Conservation (phyloP, 2,113 vertebrate genomes). For the Poicephalus meyeri region DNA sequence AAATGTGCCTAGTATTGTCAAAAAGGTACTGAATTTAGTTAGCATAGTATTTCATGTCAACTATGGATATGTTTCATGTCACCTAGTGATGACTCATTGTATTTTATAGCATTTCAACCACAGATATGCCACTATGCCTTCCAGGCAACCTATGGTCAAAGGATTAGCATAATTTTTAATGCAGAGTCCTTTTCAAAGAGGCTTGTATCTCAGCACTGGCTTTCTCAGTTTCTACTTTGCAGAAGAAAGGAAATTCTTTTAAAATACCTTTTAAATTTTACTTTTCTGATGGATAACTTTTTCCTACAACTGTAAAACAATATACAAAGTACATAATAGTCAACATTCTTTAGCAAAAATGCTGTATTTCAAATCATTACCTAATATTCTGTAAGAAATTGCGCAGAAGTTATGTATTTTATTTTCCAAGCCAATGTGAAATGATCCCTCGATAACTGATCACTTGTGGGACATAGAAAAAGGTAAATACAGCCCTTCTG, state of each 20-base stretch:
- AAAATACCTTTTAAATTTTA: neutral
- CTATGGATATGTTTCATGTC: neutral
- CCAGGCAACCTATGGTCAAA: neutral
- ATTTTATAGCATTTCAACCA: neutral
- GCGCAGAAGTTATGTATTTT: neutral
- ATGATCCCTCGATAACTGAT: neutral
- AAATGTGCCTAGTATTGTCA: neutral
- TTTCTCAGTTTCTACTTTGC: neutral
- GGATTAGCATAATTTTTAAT: neutral
- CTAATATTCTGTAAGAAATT: neutral
- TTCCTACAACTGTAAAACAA: neutral
- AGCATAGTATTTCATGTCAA: neutral
- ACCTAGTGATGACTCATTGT: neutral
- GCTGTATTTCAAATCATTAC: neutral
- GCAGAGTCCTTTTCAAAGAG: neutral
- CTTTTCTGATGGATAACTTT: neutral
- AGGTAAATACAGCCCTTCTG: neutral
- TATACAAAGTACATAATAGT: neutral
- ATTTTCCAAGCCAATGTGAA: neutral
- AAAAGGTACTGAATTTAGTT: neutral
- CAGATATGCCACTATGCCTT: neutral
- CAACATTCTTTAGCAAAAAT: neutral
- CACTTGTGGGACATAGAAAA: neutral
- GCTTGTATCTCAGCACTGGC: neutral
- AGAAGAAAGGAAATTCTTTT: neutral